phyloP scores from a whole-genome alignment of 1,140 invertebrate species.

The Diprion similis region DNA sequence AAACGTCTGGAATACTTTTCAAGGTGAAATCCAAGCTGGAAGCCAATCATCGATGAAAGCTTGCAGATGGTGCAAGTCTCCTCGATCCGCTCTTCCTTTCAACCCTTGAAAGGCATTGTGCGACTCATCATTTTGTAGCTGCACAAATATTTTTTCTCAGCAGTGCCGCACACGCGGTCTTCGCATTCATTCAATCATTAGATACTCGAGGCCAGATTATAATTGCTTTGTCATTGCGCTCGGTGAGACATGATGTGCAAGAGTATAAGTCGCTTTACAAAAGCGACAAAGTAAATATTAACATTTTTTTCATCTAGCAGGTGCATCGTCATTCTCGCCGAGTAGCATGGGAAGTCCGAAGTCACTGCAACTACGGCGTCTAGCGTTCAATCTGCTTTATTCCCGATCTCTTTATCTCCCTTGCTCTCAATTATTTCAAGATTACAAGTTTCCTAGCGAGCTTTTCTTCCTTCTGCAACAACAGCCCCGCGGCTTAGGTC shows the following conservation, averaged over 20 bases:
- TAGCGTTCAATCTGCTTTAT: background rate
- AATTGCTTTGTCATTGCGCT: background rate
- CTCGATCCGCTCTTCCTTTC: too few relatives aligned
- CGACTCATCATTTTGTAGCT: too few relatives aligned
- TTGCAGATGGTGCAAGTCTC: too few relatives aligned
- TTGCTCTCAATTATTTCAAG: background rate
- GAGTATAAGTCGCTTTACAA: background rate
- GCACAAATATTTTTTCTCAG: background rate
- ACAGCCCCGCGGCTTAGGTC: too few relatives aligned
- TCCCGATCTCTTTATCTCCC: background rate
- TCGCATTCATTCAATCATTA: slow-evolving; percentile 4
- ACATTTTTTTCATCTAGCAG: slow-evolving; percentile 47
- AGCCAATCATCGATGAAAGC: too few relatives aligned
- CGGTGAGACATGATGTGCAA: background rate
- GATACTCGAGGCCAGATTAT: background rate
- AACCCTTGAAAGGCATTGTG: too few relatives aligned
- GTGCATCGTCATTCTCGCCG: slow-evolving; percentile 6
- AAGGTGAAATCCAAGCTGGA: too few relatives aligned
- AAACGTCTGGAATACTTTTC: too few relatives aligned
- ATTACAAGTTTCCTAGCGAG: too few relatives aligned
- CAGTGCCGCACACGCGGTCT: background rate
- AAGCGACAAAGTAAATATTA: slow-evolving; percentile 47
- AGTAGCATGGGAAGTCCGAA: background rate
- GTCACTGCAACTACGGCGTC: background rate
- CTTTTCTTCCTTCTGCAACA: too few relatives aligned